phyloP scores from a whole-genome alignment of 2,797 vertebrate genomes.

The Hafferia zeledoni region DNA sequence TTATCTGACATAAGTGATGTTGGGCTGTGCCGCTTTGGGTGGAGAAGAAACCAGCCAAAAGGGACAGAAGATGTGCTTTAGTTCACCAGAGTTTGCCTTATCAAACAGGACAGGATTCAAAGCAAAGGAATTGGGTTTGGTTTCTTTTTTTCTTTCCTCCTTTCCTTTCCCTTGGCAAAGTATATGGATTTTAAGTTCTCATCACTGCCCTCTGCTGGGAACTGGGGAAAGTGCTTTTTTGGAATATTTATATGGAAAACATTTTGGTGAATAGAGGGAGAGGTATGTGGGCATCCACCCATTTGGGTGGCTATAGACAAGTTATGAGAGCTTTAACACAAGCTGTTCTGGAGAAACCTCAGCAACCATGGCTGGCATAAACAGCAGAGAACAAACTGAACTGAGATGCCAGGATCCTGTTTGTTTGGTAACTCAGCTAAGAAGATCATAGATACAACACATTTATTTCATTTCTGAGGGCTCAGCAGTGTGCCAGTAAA shows the following conservation, averaged over 20 bases:
- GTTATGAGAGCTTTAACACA: neutral
- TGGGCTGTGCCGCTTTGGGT: neutral
- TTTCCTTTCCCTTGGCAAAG: neutral
- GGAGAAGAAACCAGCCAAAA: neutral
- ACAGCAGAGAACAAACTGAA: neutral
- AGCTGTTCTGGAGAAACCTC: neutral
- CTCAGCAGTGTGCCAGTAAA: neutral
- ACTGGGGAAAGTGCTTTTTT: neutral
- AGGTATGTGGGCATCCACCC: neutral
- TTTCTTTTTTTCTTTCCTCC: fast-evolving
- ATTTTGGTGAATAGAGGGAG: neutral
- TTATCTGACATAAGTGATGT: neutral
- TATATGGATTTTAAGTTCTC: fast-evolving
- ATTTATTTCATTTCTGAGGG: neutral
- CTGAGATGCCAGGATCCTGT: neutral
- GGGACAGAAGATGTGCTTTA: neutral
- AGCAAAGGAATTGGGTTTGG: neutral
- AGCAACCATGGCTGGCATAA: neutral
- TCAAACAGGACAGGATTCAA: neutral
- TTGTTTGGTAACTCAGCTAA: neutral
- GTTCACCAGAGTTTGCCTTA: neutral
- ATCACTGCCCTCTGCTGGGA: neutral
- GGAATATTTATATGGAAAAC: neutral
- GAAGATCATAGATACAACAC: too few species aligned
- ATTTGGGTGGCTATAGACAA: fast-evolving